phyloP scores from a whole-genome alignment of 2,113 vertebrate genomes.

The Odontophorus gujanensis region DNA sequence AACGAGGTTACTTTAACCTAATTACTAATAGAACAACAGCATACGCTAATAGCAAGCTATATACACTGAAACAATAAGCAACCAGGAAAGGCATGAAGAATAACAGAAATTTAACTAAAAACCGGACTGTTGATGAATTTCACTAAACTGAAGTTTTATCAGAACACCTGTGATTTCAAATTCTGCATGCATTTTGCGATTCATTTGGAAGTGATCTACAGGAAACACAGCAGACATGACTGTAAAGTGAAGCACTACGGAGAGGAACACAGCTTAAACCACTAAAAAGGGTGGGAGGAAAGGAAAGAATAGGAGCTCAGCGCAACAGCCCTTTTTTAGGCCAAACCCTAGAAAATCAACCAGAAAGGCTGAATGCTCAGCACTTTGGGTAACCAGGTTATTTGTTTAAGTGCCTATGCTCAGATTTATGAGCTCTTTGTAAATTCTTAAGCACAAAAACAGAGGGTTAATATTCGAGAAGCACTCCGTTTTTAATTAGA shows the following conservation, averaged over 20 bases:
- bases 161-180: neutral
- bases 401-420: constrained; percentile 55
- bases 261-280: constrained; percentile 38
- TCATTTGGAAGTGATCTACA: neutral
- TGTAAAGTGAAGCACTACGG: constrained; percentile 18
- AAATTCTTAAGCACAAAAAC: constrained; percentile 15
- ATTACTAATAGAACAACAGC: neutral
- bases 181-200: neutral
- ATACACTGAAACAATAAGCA: neutral
- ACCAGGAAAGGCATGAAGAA: neutral
- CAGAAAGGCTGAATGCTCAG: neutral
- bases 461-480: constrained; percentile 15
- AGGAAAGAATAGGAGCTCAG: constrained; percentile 35
- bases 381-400: constrained; percentile 45
- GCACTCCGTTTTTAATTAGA: neutral
- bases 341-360: constrained; percentile 47
- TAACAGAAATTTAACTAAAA: neutral
- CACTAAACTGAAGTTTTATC: neutral
- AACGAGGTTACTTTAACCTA: neutral
- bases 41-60: neutral
- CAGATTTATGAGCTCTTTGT: constrained; percentile 51
- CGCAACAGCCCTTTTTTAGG: constrained; percentile 28
- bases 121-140: neutral
- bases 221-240: constrained; percentile 1
- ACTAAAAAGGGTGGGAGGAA: constrained; percentile 38